Evolutionary conservation across 2,113 vertebrate species (phyloP).

Genomic region (Sporophila hypoxantha): DNA sequence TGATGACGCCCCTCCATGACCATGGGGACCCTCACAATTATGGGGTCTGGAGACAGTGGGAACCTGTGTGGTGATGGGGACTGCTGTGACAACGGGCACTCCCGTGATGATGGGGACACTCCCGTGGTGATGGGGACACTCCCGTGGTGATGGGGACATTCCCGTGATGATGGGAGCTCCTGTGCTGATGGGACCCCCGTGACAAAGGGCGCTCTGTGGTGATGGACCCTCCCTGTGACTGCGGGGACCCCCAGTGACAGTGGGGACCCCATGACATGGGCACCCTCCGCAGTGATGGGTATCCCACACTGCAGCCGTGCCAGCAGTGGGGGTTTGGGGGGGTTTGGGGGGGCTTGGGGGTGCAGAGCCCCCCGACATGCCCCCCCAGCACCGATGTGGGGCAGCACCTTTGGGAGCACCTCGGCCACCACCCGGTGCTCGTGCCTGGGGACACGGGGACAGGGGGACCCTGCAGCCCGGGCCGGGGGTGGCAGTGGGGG

Average conservation of each 20-base stretch:
- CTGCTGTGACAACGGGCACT: neutral
- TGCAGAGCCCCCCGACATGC: neutral
- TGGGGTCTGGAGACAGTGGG: neutral
- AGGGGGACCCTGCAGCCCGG: no score
- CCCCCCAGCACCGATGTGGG: no score
- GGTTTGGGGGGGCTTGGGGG: neutral
- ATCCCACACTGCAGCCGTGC: neutral
- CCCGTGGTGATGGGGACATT: no score
- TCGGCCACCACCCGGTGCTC: no score
- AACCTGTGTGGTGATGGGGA: no score
- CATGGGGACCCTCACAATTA: neutral
- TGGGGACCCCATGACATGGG: neutral
- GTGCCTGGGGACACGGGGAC: no score
- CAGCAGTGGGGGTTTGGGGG: no score
- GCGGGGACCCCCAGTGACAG: neutral
- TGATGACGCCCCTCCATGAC: neutral
- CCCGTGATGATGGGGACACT: neutral
- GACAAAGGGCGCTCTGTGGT: neutral
- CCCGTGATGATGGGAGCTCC: no score
- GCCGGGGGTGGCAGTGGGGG: no score
- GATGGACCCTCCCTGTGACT: neutral
- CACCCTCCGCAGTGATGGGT: neutral
- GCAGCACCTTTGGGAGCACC: no score
- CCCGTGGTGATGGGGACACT: neutral
- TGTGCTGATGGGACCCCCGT: no score